Percentiles rank a stretch among this genome's conserved stretches.
These are phyloP conservation scores for Otus scops DNA, from an alignment of 2,797 vertebrate genomes.

Conservation along the genomic window DNA sequence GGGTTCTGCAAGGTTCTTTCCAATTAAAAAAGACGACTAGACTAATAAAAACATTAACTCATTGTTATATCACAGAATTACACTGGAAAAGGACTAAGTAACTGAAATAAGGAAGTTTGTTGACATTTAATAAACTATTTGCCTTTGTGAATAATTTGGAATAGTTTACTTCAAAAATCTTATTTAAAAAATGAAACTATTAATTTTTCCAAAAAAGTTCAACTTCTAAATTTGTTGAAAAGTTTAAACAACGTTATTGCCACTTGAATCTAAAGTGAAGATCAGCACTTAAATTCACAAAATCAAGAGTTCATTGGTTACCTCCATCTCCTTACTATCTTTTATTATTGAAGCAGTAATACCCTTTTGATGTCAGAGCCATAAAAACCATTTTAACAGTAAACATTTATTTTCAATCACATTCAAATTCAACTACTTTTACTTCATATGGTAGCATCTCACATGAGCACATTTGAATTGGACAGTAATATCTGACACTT, in stretches of 20 bases:
- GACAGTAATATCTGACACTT: not conserved
- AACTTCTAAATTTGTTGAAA: not conserved
- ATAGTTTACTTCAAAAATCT: not conserved
- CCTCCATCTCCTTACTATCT: not conserved
- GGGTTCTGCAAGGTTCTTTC: not conserved
- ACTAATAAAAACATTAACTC: not conserved
- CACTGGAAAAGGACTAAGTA: not conserved
- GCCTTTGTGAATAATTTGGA: not conserved
- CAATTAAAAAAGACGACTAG: not conserved
- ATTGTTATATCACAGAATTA: not conserved
- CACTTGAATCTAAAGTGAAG: not conserved
- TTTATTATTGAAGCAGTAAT: not conserved
- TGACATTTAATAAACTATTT: not conserved
- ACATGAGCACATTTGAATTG: not conserved
- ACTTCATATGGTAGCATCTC: not conserved
- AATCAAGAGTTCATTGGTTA: not conserved
- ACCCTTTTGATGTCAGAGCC: not conserved
- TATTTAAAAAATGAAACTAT: not conserved
- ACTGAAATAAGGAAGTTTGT: not conserved
- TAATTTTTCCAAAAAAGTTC: not conserved
- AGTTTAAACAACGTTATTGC: not conserved
- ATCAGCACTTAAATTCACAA: not conserved
- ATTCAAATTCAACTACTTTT: not conserved
- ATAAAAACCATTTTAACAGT: not conserved
- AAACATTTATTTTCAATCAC: not conserved